Evolutionary conservation across 2,113 vertebrate species (phyloP).

Genomic region (Amblyopsis rosae): DNA sequence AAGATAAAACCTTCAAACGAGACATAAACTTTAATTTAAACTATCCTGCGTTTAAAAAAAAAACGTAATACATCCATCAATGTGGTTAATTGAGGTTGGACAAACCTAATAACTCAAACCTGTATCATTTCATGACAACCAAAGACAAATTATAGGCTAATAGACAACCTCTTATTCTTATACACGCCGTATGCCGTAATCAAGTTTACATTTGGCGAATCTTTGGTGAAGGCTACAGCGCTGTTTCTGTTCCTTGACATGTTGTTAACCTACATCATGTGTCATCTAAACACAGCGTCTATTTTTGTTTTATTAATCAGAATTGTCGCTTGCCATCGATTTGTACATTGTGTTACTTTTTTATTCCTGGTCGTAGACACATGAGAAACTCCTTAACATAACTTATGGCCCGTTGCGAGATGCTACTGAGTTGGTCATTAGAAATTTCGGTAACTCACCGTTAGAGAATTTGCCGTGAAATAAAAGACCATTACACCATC

Average conservation of each 20-base stretch:
- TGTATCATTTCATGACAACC: no score
- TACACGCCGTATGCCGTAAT: background rate
- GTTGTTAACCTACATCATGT: constrained; percentile 16
- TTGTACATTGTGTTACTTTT: constrained; percentile 28
- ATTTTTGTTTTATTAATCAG: background rate
- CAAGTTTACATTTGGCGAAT: background rate
- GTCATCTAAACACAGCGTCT: background rate
- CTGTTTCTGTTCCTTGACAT: constrained; percentile 24
- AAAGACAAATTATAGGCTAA: no score
- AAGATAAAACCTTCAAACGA: no score
- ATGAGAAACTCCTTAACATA: constrained; percentile 8
- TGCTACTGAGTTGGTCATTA: constrained; percentile 22
- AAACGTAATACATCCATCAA: no score
- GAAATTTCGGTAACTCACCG: constrained; percentile 67
- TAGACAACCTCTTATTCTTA: no score
- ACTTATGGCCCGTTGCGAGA: constrained; percentile 49
- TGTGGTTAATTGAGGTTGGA: no score
- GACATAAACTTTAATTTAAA: no score
- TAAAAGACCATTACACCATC: constrained; percentile 17
- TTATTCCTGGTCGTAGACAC: constrained; percentile 18
- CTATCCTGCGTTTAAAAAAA: no score
- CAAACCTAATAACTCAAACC: no score
- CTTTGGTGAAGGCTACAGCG: background rate
- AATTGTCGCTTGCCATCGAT: background rate
- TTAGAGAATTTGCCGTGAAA: constrained; percentile 44